Base-by-base conservation (phyloP, 2,888 invertebrate species). In the Lomographa bimaculata region DNA sequence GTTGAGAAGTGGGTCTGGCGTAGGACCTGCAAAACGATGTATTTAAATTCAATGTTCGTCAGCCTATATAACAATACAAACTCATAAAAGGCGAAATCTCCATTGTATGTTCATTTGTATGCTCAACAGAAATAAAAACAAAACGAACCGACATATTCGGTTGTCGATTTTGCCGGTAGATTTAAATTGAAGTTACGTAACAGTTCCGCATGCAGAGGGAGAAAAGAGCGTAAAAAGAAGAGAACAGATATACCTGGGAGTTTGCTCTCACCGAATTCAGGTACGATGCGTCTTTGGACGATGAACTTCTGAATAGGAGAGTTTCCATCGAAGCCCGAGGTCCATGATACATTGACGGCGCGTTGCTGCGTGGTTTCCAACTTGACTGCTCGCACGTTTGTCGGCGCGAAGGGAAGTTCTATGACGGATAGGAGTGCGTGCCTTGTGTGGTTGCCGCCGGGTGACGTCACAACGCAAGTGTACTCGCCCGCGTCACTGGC, bases 261-360 rank as follows among this genome's bases (percentile, higher is more conserved):
- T 19, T 24, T 11, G 18, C 10, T 75, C 91, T 90, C 85, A 96
- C 96, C 96, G 56, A 96, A 90, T 77, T 95, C 95, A 1, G 97
- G 95, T 11, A 98, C 95, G 63, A 97, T 94, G 48, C 97, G 92
- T 76, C 94, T 95, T 75, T 99, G 97, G 35, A 99, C 92, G 50
- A 97, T 96, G 76, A 96, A 99, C 71, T 97, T 96, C 60, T 95
- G 92, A 41, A 98, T 94, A 5, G 97, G 97, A 66, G 97, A 97
- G 79, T 99, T 98, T 36, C 99, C 99, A 84, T 99, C 97, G 79
- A 98, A 99, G 12, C 97, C 97, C 0, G 97, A 95, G 5, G 95
- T 95, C 98, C 99, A 99, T 8, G 94, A 94, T 1, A 99, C 93
- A 68, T 97, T 96, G 49, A 98, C 96, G 12, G 96, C 95, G 69